Evolutionary conservation across 2,888 invertebrate species (phyloP).

Genomic region (Timema cristinae): DNA sequence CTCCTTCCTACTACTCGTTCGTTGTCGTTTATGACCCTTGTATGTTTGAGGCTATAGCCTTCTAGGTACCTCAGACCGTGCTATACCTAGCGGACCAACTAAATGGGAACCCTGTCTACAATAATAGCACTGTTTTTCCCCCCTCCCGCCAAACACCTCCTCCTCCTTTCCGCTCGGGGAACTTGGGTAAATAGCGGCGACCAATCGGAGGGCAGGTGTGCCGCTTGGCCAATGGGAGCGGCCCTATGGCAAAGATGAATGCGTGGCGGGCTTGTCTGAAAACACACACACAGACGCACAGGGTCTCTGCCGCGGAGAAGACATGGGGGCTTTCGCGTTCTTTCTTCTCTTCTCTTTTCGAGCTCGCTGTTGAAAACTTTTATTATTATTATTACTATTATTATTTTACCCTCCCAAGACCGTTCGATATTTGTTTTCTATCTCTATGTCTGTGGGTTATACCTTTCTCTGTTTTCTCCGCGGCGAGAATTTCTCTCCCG

Average conservation of each 20-base stretch:
- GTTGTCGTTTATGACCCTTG: constrained; percentile 31
- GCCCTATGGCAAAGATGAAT: constrained; percentile 21
- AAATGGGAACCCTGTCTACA: constrained; percentile 47
- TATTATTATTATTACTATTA: too few relatives aligned
- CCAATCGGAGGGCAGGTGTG: constrained; percentile 28
- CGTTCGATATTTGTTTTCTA: too few relatives aligned
- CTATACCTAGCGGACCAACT: constrained; percentile 29
- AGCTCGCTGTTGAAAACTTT: too few relatives aligned
- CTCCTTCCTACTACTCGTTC: constrained; percentile 53
- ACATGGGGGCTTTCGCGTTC: too few relatives aligned
- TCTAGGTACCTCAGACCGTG: constrained; percentile 59
- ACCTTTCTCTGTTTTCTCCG: constrained; percentile 3
- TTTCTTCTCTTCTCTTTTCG: too few relatives aligned
- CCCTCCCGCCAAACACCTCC: constrained; percentile 45
- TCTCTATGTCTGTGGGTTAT: too few relatives aligned
- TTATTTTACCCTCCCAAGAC: too few relatives aligned
- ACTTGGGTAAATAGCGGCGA: constrained; percentile 24
- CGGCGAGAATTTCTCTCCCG: constrained; percentile 7
- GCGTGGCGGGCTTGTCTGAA: constrained; percentile 19
- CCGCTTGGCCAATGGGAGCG: constrained; percentile 13
- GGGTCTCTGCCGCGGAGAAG: too few relatives aligned
- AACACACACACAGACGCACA: constrained; percentile 17
- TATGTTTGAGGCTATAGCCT: constrained; percentile 77
- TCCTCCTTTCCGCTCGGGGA: constrained; percentile 9
- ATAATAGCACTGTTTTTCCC: constrained; percentile 52